Evolutionary conservation across 1,140 invertebrate genomes (phyloP).

Genomic region (Drosophila busckii): DNA sequence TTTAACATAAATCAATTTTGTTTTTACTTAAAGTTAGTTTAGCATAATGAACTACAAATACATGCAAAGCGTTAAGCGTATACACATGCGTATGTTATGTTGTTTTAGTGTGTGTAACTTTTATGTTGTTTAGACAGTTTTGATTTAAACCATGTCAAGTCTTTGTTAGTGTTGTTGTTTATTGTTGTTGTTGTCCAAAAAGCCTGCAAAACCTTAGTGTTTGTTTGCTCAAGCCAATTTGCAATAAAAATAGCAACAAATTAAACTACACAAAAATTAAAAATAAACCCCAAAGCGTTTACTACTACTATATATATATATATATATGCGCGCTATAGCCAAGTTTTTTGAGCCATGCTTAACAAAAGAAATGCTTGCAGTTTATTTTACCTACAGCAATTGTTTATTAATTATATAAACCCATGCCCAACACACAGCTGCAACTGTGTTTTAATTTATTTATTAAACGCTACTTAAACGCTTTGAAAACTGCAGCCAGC

Average conservation of each 20-base stretch:
- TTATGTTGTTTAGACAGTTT: not conserved
- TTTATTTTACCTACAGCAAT: too few relatives aligned
- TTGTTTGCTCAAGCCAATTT: conserved; percentile 45
- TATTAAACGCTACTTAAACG: too few relatives aligned
- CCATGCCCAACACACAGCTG: too few relatives aligned
- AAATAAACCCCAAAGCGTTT: too few relatives aligned
- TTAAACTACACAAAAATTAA: not conserved
- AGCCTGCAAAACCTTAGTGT: conserved; percentile 30
- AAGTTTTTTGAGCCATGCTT: too few relatives aligned
- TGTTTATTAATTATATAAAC: too few relatives aligned
- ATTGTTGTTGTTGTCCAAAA: conserved; percentile 8
- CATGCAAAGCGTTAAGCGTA: conserved; percentile 59
- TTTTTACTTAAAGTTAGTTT: not conserved
- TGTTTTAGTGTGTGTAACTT: conserved; percentile 12
- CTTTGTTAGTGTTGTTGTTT: conserved; percentile 16
- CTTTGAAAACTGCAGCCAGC: too few relatives aligned
- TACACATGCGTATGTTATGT: conserved; percentile 36
- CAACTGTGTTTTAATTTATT: too few relatives aligned
- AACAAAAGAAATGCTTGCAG: too few relatives aligned
- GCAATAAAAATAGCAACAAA: conserved; percentile 33
- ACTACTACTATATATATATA: too few relatives aligned
- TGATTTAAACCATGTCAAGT: conserved; percentile 11
- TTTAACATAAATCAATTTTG: conserved; percentile 2
- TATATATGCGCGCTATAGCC: too few relatives aligned
- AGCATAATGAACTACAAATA: conserved; percentile 15